Conservation (phyloP, 2,888 invertebrate species). For the Poecilus cupreus region DNA sequence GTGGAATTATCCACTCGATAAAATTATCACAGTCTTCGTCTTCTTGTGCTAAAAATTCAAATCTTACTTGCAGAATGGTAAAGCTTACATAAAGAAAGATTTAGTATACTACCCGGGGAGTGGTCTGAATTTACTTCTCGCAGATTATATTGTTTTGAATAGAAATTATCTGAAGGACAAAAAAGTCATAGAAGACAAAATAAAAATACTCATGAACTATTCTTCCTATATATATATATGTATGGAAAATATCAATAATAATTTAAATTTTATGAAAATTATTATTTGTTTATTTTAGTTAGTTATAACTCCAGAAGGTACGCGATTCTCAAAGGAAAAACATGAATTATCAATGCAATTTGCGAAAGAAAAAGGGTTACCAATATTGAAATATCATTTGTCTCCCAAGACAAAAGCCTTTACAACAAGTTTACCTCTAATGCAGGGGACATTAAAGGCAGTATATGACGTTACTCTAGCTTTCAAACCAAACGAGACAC, state of each 20-base stretch:
- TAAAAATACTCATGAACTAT: conserved; percentile 88
- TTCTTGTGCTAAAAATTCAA: too few species aligned
- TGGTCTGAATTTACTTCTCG: conserved; percentile 97
- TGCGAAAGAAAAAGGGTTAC: conserved; percentile 89
- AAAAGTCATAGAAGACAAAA: conserved; percentile 85
- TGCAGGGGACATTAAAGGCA: conserved; percentile 87
- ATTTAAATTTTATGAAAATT: neutral
- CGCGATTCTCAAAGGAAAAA: conserved; percentile 90
- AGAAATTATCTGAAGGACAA: conserved; percentile 94
- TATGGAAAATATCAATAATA: conserved; percentile 60
- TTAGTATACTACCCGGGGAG: conserved; percentile 93
- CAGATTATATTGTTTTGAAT: conserved; percentile 94
- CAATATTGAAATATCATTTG: conserved; percentile 90
- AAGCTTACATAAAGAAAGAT: conserved; percentile 95
- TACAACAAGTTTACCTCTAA: conserved; percentile 86
- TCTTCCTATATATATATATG: conserved; percentile 92
- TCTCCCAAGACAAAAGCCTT: conserved; percentile 97
- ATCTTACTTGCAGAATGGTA: conserved; percentile 84
- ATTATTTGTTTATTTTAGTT: neutral
- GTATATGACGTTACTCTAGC: conserved; percentile 89
- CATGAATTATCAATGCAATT: conserved; percentile 91
- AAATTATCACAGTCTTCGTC: too few species aligned
- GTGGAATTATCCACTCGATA: too few species aligned
- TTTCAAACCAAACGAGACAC: conserved; percentile 79
- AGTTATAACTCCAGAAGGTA: conserved; percentile 84